Evolutionary conservation across 2,113 vertebrate genomes (phyloP).

Genomic region (Corynorhinus townsendii): DNA sequence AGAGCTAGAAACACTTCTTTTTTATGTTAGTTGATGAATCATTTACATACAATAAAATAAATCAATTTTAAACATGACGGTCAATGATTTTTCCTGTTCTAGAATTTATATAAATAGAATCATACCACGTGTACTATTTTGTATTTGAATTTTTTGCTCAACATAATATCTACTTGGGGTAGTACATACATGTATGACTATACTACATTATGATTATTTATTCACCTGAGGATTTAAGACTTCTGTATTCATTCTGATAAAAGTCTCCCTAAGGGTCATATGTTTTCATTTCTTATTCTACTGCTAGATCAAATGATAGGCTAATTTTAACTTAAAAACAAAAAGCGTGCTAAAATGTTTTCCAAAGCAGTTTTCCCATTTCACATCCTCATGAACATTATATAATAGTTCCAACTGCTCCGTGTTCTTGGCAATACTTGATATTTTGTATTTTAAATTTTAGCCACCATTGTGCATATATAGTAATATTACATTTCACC

Average conservation of each 20-base stretch:
- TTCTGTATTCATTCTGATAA: not conserved
- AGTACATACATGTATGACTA: not conserved
- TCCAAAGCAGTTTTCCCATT: not conserved
- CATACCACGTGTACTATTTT: not conserved
- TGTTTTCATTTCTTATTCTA: not conserved
- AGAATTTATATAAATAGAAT: not conserved
- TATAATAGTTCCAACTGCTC: not conserved
- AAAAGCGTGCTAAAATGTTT: not conserved
- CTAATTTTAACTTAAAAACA: not conserved
- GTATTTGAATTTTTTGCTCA: not conserved
- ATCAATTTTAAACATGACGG: not conserved
- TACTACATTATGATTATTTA: not conserved
- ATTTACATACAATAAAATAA: not conserved
- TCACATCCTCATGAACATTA: not conserved
- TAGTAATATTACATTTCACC: not conserved
- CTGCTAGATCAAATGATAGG: not conserved
- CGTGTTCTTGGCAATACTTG: not conserved
- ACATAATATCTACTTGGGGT: not conserved
- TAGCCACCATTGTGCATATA: not conserved
- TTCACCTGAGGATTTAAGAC: not conserved
- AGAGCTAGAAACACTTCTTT: not conserved
- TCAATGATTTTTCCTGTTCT: not conserved
- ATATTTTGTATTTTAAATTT: not conserved
- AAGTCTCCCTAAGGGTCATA: not conserved
- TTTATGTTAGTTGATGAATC: not conserved